Evolutionary conservation across 2,888 invertebrate genomes (phyloP).

Genomic region (Prenolepis imparis): DNA sequence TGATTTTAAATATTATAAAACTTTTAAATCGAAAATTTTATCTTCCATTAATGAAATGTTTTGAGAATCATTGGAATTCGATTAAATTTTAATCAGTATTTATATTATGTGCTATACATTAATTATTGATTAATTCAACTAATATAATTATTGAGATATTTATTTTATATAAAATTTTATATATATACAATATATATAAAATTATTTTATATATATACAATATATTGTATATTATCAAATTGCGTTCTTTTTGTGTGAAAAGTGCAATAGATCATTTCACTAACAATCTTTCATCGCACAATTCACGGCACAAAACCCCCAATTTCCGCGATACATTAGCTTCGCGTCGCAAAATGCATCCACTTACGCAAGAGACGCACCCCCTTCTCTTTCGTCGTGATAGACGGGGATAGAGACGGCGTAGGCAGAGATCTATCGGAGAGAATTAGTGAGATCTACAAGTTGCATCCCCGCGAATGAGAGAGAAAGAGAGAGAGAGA

Average conservation of each 20-base stretch:
- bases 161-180: background rate
- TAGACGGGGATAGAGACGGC: slow-evolving; percentile 48
- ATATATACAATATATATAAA: background rate
- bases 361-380: slow-evolving; percentile 50
- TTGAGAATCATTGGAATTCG: background rate
- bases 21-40: background rate
- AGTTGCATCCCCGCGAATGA: slow-evolving; percentile 44
- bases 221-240: background rate
- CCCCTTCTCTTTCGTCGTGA: slow-evolving; percentile 33
- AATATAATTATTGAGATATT: background rate
- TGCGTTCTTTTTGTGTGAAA: background rate
- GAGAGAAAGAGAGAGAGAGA: background rate
- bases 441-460: slow-evolving; percentile 58
- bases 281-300: slow-evolving; percentile 22
- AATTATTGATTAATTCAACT: background rate
- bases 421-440: slow-evolving; percentile 57
- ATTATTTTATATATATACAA: background rate
- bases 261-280: too few relatives aligned
- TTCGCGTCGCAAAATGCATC: slow-evolving; percentile 44
- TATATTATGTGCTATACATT: background rate
- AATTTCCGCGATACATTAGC: slow-evolving; percentile 46
- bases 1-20: background rate
- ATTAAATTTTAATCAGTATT: background rate
- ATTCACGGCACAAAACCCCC: slow-evolving; percentile 22
- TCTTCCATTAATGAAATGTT: background rate